phyloP scores from a whole-genome alignment of 2,113 vertebrate genomes.

The Nycticryphes semicollaris region DNA sequence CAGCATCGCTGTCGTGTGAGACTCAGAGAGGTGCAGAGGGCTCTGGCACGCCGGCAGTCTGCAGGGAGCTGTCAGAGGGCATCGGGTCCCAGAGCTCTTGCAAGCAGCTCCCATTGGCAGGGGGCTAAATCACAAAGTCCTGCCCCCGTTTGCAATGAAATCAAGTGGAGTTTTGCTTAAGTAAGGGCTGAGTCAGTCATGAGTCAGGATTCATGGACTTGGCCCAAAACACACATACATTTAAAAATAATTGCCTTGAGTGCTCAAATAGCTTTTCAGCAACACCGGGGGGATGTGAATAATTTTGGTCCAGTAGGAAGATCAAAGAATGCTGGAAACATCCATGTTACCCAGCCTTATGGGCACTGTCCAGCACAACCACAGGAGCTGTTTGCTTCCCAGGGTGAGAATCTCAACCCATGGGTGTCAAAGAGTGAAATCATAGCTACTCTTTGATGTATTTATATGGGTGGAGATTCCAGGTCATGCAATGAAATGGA shows the following conservation, averaged over 20 bases:
- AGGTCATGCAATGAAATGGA: conserved; percentile 58
- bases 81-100: accelerated
- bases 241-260: conserved; percentile 57
- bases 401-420: conserved; percentile 49
- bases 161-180: conserved; percentile 58
- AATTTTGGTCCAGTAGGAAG: conserved; percentile 47
- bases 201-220: conserved; percentile 57
- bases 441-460: conserved; percentile 64
- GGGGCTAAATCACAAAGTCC: not conserved
- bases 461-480: conserved; percentile 65
- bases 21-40: not conserved
- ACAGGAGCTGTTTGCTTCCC: conserved; percentile 44
- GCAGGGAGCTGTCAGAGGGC: not conserved
- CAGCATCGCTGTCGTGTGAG: not conserved
- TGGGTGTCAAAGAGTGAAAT: conserved; percentile 60
- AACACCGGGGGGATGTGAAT: conserved; percentile 32
- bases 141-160: not conserved
- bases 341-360: conserved; percentile 8
- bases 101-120: not conserved
- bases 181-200: conserved; percentile 61
- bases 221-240: conserved; percentile 45
- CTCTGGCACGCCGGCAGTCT: not conserved
- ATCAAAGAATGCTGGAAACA: conserved; percentile 11
- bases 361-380: conserved; percentile 44
- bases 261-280: conserved; percentile 38